Percentiles rank a stretch among this genome's conserved stretches.
These are phyloP conservation scores for Xyrauchen texanus DNA, from an alignment of 2,113 vertebrate species.

Conservation along the genomic window DNA sequence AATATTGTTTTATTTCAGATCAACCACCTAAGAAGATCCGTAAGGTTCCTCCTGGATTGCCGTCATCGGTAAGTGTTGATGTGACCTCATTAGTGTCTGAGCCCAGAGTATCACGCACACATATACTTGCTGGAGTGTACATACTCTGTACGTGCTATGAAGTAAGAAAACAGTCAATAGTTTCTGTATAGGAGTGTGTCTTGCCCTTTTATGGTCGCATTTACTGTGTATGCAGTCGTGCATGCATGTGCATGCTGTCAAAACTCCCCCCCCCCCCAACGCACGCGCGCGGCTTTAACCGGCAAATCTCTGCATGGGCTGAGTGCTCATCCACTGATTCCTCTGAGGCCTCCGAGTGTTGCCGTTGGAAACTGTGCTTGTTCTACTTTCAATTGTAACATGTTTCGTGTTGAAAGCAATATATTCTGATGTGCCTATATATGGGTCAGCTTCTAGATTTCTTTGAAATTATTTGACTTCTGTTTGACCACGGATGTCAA, in stretches of 20 bases:
- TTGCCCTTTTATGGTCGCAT: conserved; percentile 9
- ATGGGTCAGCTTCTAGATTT: no score
- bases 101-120: conserved; percentile 24
- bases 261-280: neutral
- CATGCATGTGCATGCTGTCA: conserved; percentile 21
- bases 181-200: neutral
- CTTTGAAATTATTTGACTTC: no score
- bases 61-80: conserved; percentile 62
- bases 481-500: no score
- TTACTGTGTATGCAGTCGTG: conserved; percentile 37
- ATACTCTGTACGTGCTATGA: neutral
- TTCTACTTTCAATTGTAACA: no score
- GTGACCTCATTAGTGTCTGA: conserved; percentile 42
- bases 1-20: conserved; percentile 70
- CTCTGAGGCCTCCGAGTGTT: no score
- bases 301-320: no score
- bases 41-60: conserved; percentile 93
- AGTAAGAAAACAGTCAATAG: neutral
- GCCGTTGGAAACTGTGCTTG: no score
- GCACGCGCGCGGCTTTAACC: neutral
- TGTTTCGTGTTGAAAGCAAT: no score
- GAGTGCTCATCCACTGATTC: no score
- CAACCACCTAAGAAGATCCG: conserved; percentile 93
- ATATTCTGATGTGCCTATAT: no score
- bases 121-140: neutral